Evolutionary conservation across 2,113 vertebrate species (phyloP).

Genomic region (Brevimyrus niger): DNA sequence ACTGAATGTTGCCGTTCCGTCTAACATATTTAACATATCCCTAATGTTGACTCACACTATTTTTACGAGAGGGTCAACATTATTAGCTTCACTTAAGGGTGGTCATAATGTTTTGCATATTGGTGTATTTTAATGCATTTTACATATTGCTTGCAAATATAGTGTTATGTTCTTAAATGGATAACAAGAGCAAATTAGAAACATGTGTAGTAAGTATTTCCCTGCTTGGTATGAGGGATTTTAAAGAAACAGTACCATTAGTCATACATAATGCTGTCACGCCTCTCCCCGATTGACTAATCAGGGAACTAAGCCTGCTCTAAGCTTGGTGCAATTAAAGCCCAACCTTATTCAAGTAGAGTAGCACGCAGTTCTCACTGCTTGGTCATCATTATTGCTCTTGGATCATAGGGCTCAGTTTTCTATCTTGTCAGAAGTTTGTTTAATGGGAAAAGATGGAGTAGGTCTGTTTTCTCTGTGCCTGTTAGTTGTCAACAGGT

Average conservation of each 20-base stretch:
- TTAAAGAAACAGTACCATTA: neutral
- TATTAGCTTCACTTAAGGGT: neutral
- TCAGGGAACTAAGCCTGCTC: neutral
- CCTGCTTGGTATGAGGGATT: neutral
- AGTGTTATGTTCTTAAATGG: neutral
- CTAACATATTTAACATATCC: neutral
- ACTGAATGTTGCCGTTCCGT: neutral
- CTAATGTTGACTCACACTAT: neutral
- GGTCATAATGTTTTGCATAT: neutral
- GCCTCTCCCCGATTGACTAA: neutral
- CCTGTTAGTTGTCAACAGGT: neutral
- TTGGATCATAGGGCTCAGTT: neutral
- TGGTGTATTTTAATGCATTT: neutral
- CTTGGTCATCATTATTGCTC: neutral
- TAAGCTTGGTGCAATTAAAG: no score
- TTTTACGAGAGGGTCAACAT: neutral
- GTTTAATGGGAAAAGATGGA: no score
- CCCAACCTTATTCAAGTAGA: neutral
- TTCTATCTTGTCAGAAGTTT: no score
- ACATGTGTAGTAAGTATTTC: neutral
- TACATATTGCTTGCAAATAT: neutral
- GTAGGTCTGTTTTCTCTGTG: no score
- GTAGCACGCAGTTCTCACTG: neutral
- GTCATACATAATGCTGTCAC: neutral
- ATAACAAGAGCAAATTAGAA: no score